Percentiles rank a stretch among this genome's conserved stretches.
Conservation (phyloP, 2,888 invertebrate species). For the Camponotus fellah region DNA sequence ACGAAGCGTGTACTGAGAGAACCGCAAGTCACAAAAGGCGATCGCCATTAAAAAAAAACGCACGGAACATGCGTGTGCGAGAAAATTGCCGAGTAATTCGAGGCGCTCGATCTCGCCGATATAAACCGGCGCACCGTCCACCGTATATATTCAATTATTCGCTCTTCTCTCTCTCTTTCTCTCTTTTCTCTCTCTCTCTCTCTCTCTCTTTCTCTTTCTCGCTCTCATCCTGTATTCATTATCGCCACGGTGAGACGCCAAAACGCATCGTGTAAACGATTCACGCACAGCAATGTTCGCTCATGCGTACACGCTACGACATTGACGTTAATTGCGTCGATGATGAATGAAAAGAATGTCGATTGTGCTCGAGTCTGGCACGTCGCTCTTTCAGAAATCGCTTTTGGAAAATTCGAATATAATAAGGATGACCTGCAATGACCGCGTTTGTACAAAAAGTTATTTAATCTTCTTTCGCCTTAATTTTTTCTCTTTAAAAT, state of each 20-base stretch:
- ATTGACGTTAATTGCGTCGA: conserved; percentile 68
- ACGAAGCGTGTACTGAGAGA: conserved; percentile 18
- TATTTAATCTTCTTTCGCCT: conserved; percentile 20
- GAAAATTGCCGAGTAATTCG: conserved; percentile 67
- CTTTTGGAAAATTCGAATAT: neutral
- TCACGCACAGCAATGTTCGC: neutral
- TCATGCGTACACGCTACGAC: conserved; percentile 23
- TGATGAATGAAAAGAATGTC: conserved; percentile 66
- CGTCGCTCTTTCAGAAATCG: neutral
- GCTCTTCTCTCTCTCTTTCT: conserved; percentile 38
- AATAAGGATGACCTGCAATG: neutral
- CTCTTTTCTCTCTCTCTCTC: conserved; percentile 40
- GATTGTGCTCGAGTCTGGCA: conserved; percentile 61
- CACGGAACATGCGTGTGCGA: conserved; percentile 50
- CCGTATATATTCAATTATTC: conserved; percentile 67
- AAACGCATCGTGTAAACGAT: conserved; percentile 63
- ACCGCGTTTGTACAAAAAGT: neutral
- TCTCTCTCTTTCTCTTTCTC: conserved; percentile 32
- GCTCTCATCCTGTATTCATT: conserved; percentile 34
- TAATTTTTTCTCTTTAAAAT: neutral
- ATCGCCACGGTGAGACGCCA: conserved; percentile 53
- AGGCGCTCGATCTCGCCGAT: conserved; percentile 63
- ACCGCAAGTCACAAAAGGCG: conserved; percentile 54
- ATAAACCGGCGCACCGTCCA: conserved; percentile 66
- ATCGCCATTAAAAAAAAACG: conserved; percentile 37